Evolutionary conservation across 1,140 invertebrate genomes (phyloP), one percentile per base, ranked within the genome.

Genomic region (Catajapyx aquilonaris): DNA sequence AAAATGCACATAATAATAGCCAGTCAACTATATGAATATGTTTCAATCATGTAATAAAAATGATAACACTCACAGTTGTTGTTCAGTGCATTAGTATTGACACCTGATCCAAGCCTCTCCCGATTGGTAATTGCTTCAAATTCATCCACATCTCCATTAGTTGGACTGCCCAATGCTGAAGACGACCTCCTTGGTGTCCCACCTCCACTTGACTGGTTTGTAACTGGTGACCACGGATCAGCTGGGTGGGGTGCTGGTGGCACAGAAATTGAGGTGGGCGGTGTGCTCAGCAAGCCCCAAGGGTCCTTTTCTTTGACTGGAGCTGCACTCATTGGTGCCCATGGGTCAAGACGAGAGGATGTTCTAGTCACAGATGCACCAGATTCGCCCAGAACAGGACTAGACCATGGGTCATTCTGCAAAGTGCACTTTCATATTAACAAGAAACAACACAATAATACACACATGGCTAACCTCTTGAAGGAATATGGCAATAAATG

Each of bases 111-210:
- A 16, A 34, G 31, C 32, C 37, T 60, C 46, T 64, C 64, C 43
- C 69, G 61, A 57, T 81, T 81, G 25, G 74, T 74, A 43, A 85
- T 76, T 31, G 76, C 62, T 55, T 84, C 78, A 52, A 85, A 85
- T 53, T 85, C 80, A 54, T 81, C 77, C 48, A 81, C 60, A 54
- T 79, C 76, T 4, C 69, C 68, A n/a, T 70, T 15, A 34, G 19
- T 34, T 18, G 37, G 37, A 18, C 25, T 34, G 16, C n/a, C 10
- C 13, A 35, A 35, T 13, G 10, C 28, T 20, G 37, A 15, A 10
- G 18, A 7, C n/a, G n/a, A n/a, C n/a, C n/a, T n/a, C 13, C 30
- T 17, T 31, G 3, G 13, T 31, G 15, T 13, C 15, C 30, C 18
- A 31, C 30, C 30, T 15, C 30, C 30, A 3, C 63, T 15, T 71